Evolutionary conservation across 1,140 invertebrate species (phyloP).

Genomic region (Aphelinus certus): DNA sequence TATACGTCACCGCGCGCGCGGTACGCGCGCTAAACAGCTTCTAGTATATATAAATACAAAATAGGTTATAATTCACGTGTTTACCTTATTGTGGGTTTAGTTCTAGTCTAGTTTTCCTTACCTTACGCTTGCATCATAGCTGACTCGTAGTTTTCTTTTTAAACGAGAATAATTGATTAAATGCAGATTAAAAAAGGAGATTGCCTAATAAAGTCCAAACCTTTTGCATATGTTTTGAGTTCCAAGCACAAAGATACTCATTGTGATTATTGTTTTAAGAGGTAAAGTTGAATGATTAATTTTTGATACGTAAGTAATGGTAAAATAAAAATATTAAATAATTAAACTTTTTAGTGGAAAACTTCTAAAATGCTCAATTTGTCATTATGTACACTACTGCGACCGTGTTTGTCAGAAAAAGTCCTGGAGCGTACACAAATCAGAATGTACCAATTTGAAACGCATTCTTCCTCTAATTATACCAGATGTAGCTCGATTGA

Average conservation of each 20-base stretch:
- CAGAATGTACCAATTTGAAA: constrained; percentile 79
- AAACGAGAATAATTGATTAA: constrained; percentile 5
- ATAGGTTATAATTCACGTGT: no score
- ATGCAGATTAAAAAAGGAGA: constrained; percentile 61
- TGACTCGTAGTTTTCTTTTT: no score
- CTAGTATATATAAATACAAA: no score
- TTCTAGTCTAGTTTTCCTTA: no score
- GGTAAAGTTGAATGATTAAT: constrained; percentile 57
- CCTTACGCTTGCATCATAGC: no score
- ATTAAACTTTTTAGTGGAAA: constrained; percentile 67
- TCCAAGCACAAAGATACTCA: constrained; percentile 67
- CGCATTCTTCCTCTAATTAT: constrained; percentile 72
- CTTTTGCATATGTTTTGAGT: constrained; percentile 71
- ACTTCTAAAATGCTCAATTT: constrained; percentile 80
- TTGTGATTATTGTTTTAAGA: constrained; percentile 73
- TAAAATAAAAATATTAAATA: constrained; percentile 24
- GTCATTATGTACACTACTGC: constrained; percentile 84
- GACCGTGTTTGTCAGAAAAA: constrained; percentile 77
- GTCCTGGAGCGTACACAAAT: constrained; percentile 80
- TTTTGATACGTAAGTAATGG: neutral
- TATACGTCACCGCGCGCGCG: no score
- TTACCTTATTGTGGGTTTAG: no score
- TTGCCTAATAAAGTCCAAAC: constrained; percentile 68
- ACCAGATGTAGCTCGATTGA: constrained; percentile 78
- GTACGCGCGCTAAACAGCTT: no score